Evolutionary conservation across 2,113 vertebrate species (phyloP).

Genomic region (Pseudonaja textilis): DNA sequence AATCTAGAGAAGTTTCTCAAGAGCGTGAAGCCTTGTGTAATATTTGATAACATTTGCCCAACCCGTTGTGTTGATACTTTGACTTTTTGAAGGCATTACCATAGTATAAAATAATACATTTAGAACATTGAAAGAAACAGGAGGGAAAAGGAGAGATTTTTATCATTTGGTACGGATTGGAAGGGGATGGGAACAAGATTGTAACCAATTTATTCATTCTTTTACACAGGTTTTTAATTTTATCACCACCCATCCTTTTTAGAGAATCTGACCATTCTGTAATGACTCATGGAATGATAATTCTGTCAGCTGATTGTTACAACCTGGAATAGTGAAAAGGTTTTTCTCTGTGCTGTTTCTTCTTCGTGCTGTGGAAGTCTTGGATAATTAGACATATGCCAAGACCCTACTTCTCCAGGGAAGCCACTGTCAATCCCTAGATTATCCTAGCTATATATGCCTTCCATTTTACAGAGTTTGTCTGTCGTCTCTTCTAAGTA

Average conservation of each 20-base stretch:
- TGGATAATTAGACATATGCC: neutral
- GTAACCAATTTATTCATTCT: neutral
- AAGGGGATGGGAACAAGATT: neutral
- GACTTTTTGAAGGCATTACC: neutral
- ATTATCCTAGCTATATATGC: neutral
- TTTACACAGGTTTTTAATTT: neutral
- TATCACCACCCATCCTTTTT: neutral
- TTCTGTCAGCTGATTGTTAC: neutral
- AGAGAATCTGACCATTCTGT: neutral
- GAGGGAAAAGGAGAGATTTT: neutral
- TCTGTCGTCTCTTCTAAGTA: neutral
- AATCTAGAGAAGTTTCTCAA: constrained; percentile 43
- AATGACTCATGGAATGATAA: neutral
- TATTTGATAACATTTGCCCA: constrained; percentile 1
- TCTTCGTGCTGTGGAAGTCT: neutral
- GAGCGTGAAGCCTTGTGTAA: constrained; percentile 31
- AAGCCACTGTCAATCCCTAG: neutral
- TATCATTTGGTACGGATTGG: neutral
- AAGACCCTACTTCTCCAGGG: neutral
- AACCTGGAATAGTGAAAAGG: neutral
- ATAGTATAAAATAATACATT: neutral
- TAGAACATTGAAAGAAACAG: neutral
- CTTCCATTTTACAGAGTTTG: neutral
- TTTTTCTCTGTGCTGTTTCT: neutral
- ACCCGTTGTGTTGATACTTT: neutral